phyloP scores from a whole-genome alignment of 2,113 vertebrate genomes.

The Baryphthengus martii region DNA sequence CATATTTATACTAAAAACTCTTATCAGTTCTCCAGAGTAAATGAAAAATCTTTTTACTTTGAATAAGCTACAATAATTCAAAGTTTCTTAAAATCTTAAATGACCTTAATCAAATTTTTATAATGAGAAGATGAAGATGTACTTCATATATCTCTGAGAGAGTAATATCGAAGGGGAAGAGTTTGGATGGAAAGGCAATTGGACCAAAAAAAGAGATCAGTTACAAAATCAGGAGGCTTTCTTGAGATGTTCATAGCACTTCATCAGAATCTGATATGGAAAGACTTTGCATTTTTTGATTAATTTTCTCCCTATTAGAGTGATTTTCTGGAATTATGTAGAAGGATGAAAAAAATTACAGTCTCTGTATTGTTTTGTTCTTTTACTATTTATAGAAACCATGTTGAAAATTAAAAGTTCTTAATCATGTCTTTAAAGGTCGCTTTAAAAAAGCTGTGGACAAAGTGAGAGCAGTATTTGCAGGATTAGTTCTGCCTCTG shows the following conservation, averaged over 20 bases:
- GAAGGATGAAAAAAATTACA: not conserved
- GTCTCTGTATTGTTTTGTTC: not conserved
- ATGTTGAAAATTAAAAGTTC: not conserved
- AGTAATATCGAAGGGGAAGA: not conserved
- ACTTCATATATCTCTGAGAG: not conserved
- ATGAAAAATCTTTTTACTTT: not conserved
- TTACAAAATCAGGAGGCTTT: not conserved
- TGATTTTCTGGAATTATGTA: not conserved
- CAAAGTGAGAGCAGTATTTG: not conserved
- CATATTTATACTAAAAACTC: not conserved
- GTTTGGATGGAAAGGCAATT: not conserved
- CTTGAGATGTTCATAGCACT: not conserved
- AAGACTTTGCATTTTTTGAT: not conserved
- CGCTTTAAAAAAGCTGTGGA: not conserved
- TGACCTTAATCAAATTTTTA: not conserved
- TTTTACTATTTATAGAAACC: not conserved
- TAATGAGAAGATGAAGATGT: not conserved
- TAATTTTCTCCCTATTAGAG: not conserved
- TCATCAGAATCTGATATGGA: not conserved
- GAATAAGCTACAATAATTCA: not conserved
- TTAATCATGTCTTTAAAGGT: not conserved
- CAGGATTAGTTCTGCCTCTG: not conserved
- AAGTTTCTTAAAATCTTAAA: not conserved
- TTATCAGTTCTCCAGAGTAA: not conserved
- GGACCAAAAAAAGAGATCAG: not conserved